phyloP scores from a whole-genome alignment of 2,888 invertebrate genomes.

The Alcis repandata region DNA sequence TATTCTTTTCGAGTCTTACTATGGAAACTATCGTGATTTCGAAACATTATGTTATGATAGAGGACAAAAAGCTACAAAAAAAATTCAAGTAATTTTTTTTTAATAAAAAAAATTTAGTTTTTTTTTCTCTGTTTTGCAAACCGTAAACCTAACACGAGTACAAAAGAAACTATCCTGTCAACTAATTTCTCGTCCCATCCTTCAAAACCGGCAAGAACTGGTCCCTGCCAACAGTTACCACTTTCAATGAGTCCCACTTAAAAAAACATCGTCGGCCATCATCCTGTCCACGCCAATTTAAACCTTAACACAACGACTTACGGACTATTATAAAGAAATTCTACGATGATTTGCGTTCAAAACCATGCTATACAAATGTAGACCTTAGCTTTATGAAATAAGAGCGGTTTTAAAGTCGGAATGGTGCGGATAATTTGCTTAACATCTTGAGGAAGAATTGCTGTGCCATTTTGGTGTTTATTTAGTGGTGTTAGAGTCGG shows the following conservation, averaged over 20 bases:
- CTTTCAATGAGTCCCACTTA: slow-evolving; percentile 70
- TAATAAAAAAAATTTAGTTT: no score
- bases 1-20: no score
- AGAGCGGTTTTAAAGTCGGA: background rate
- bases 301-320: slow-evolving; percentile 10
- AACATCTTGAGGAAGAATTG: slow-evolving; percentile 1
- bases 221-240: slow-evolving; percentile 63
- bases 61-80: no score
- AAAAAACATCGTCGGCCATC: slow-evolving; percentile 50
- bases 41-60: no score
- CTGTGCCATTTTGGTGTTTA: slow-evolving; percentile 12
- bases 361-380: background rate
- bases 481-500: background rate
- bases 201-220: slow-evolving; percentile 43
- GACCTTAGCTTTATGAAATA: slow-evolving; percentile 6
- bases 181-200: slow-evolving; percentile 17
- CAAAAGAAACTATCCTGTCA: slow-evolving; percentile 7
- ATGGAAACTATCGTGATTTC: no score
- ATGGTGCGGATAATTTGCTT: slow-evolving; percentile 53
- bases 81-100: no score
- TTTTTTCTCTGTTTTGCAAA: background rate
- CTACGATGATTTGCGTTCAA: slow-evolving; percentile 13
- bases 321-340: background rate
- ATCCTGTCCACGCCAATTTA: slow-evolving; percentile 19
- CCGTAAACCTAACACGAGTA: background rate